phyloP scores from a whole-genome alignment of 2,113 vertebrate species.

The Equus przewalskii region DNA sequence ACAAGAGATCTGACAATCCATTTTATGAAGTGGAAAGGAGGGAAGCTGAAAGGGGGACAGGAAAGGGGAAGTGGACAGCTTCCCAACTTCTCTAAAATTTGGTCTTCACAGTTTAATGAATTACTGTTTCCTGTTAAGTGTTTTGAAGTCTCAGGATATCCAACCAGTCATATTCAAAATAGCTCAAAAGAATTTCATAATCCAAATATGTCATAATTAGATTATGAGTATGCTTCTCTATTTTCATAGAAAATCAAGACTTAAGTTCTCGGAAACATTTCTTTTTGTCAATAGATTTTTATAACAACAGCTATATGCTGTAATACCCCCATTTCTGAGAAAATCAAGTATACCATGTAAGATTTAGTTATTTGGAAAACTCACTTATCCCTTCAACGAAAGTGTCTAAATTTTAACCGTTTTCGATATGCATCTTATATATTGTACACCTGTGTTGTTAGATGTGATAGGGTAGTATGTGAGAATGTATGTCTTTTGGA shows the following conservation, averaged over 20 bases:
- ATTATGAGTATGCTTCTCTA: neutral
- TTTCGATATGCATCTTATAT: slow-evolving; percentile 31
- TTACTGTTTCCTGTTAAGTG: neutral
- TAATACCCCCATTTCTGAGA: neutral
- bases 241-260: neutral
- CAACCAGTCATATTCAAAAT: neutral
- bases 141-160: neutral
- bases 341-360: neutral
- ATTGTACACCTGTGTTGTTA: neutral
- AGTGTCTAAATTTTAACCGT: neutral
- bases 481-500: neutral
- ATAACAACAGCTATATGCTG: neutral
- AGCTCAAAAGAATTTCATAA: neutral
- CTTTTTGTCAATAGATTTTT: slow-evolving; percentile 9
- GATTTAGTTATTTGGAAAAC: slow-evolving; percentile 41
- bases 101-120: neutral
- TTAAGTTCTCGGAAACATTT: slow-evolving; percentile 36
- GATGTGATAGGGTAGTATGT: neutral
- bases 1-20: neutral
- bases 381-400: neutral
- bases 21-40: neutral
- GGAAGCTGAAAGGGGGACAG: neutral
- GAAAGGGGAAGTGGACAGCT: neutral
- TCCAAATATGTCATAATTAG: neutral
- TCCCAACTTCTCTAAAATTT: neutral